Conservation (phyloP, 2,888 invertebrate genomes). For the Stramonita haemastoma region DNA sequence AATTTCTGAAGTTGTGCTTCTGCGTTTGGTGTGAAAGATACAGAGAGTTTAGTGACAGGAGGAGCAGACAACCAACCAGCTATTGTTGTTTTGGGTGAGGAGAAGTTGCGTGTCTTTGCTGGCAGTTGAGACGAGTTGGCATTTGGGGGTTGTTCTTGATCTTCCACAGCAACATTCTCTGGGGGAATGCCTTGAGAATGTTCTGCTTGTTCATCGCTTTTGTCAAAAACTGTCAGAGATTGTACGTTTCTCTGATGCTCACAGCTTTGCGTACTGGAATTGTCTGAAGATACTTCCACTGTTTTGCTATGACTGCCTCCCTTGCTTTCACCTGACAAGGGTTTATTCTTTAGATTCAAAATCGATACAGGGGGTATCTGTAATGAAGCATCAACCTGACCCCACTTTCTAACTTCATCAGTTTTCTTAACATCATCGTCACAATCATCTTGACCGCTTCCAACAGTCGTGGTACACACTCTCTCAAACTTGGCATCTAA, state of each 20-base stretch:
- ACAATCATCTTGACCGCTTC: too few relatives aligned
- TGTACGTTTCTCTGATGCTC: background rate
- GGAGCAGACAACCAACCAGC: constrained; percentile 72
- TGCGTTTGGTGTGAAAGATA: constrained; percentile 64
- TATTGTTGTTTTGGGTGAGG: constrained; percentile 41
- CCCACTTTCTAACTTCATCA: too few relatives aligned
- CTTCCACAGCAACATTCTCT: background rate
- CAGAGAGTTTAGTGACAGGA: constrained; percentile 61
- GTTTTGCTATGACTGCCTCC: background rate
- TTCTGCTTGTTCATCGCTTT: background rate
- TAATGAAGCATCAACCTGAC: too few relatives aligned
- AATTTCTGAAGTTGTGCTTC: constrained; percentile 63
- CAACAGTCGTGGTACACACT: too few relatives aligned
- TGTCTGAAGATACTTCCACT: too few relatives aligned
- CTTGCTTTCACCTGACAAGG: background rate
- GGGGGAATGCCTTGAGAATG: background rate
- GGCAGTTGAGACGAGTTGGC: background rate
- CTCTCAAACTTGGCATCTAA: too few relatives aligned
- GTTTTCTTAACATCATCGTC: too few relatives aligned
- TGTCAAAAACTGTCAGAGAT: background rate
- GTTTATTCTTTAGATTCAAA: background rate
- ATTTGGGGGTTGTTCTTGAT: background rate
- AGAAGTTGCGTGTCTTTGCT: background rate
- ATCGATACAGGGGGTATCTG: too few relatives aligned
- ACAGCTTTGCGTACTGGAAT: background rate